Evolutionary conservation across 2,113 vertebrate species (phyloP), one percentile per base, ranked within the genome.

Genomic region (Morone chrysops): DNA sequence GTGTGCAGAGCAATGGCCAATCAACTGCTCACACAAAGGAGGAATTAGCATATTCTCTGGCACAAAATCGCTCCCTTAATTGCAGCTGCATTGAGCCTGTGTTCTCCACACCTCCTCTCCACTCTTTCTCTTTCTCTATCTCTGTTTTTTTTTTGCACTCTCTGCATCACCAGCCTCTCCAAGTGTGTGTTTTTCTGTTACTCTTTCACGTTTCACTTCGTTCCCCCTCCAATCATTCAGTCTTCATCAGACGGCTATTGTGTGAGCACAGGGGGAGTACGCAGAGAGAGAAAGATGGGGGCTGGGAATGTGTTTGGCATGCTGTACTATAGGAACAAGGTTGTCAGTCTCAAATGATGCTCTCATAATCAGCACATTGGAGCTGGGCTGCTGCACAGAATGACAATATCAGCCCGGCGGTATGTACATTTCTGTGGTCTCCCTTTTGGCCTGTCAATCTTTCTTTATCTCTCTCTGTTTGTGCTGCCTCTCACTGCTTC

Each of bases 211-310:
- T 87, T 89, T 83, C 85, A 71, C 87, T 86, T 74, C 61, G 17
- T 83, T 86, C 75, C 76, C 75, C 74, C 76, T 90, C 87, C 92
- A 90, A 87, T 92, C 90, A 93, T 89, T 90, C 88, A 75, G 87
- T 91, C 86, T 86, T 92, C 91, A 92, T 94, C 93, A 94, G 87
- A 82, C 61, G 22, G 82, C 91, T 89, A 92, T 94, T 94, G 91
- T 94, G 87, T 38, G 66, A 87, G 90, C 73, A 72, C 80, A 48
- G 85, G 79, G 71, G 73, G 82, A 76, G 82, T 82, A 68, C 67
- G 61, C 68, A 57, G 78, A 78, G 75, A 76, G 71, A 75, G 69
- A 76, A 51, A 45, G 86, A 84, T 70, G 85, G 85, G 82, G 82
- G 76, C 83, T 72, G 83, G 84, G 84, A 82, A 70, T 87, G 62